Base-by-base conservation (phyloP, 2,888 invertebrate genomes). In the Flexamia atlantica region DNA sequence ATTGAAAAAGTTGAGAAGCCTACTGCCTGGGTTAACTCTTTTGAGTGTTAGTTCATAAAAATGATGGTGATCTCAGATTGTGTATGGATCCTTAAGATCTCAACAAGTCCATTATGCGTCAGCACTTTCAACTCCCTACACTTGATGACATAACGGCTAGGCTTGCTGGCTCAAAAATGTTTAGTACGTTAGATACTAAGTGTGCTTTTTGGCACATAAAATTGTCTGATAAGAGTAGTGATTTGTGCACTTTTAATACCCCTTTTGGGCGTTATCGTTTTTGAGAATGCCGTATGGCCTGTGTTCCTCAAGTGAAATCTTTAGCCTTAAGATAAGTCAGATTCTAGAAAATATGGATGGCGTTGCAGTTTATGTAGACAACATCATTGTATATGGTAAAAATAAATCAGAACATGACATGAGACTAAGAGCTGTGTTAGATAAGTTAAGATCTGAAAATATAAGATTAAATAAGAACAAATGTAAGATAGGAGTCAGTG, bases 321-420 rank as follows among this genome's bases (percentile, higher is more conserved):
- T 88, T 85, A 85, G 86, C 23, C 83, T 85, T 42, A 70, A 84
- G 30, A 87, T 84, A 79, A 60, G 60, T 32, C 80, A 87, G 81
- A 84, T 84, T 28, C 88, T 88, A 85, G 85, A 82, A 10, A 82
- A 87, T 83, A 87, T 87, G 57, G 70, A 85, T 14, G 86, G 84
- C 68, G 84, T 87, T 28, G 76, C 85, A 23, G 85, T 88, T 30
- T 88, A 88, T 84, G 84, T 88, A 60, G 88, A 88, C 79, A 88
- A 88, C 84, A 84, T 88, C 12, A 53, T 88, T 42, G 85, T 88
- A n/a, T 86, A 86, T n/a, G 86, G 85, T 12, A 83, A 85, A 70
- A 81, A 85, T 80, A 79, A 86, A 70, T 84, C 85, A 12, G 84
- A 86, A 74, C 87, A 87, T 86, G 82, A 88, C 17, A 14, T 84